Evolutionary conservation across 2,888 invertebrate genomes (phyloP).

Genomic region (Cepaea hortensis): DNA sequence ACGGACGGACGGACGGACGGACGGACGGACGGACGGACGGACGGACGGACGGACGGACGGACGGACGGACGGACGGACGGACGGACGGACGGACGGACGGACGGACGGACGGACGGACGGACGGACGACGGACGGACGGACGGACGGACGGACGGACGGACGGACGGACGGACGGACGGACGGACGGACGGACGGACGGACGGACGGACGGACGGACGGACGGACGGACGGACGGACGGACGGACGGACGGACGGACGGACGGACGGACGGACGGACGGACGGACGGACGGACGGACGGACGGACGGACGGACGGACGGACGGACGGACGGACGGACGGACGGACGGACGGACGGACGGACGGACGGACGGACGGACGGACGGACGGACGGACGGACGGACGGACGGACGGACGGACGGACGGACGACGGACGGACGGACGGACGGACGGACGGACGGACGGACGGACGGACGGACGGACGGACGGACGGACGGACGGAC

Average conservation of each 20-base stretch:
- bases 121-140: too few relatives aligned
- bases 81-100: too few relatives aligned
- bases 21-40: neutral
- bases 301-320: too few relatives aligned
- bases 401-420: neutral
- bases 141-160: neutral
- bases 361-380: neutral
- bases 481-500: too few relatives aligned
- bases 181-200: neutral
- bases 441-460: neutral
- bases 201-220: neutral
- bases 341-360: neutral
- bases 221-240: neutral
- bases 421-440: neutral
- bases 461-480: neutral
- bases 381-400: neutral
- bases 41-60: neutral
- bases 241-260: neutral
- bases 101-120: too few relatives aligned
- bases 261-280: neutral
- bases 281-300: too few relatives aligned
- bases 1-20: neutral
- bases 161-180: neutral
- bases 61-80: too few relatives aligned
- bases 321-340: too few relatives aligned